phyloP scores from a whole-genome alignment of 1,140 invertebrate species.

The Neodiprion fabricii region DNA sequence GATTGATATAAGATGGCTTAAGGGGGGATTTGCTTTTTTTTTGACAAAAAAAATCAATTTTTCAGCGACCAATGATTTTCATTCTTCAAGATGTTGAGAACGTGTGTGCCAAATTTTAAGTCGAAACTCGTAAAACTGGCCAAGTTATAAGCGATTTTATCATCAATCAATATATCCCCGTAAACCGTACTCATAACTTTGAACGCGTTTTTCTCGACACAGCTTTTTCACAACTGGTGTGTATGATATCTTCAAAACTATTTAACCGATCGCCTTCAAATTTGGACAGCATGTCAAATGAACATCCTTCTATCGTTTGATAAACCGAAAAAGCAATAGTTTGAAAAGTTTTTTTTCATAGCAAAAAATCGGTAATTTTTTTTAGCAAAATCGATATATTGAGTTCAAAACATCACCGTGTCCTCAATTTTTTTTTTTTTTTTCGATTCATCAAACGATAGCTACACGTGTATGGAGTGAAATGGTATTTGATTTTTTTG shows the following conservation, averaged over 20 bases:
- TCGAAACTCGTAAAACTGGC: too few relatives aligned
- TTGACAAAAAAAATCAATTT: too few relatives aligned
- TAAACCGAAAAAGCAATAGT: constrained; percentile 17
- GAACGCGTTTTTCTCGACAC: constrained; percentile 23
- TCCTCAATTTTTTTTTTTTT: constrained; percentile 2
- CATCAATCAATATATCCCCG: too few relatives aligned
- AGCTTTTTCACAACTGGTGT: constrained; percentile 21
- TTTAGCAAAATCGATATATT: constrained; percentile 14
- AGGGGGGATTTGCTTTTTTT: too few relatives aligned
- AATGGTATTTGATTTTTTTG: too few relatives aligned
- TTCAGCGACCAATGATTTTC: too few relatives aligned
- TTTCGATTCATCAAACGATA: constrained; percentile 20
- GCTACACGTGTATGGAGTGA: constrained; percentile 8
- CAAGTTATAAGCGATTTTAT: too few relatives aligned
- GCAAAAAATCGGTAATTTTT: constrained; percentile 13
- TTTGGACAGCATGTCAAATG: constrained; percentile 13
- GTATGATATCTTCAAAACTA: constrained; percentile 22
- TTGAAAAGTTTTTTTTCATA: constrained; percentile 3
- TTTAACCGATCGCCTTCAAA: constrained; percentile 20
- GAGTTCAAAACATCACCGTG: constrained; percentile 10
- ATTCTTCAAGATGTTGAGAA: too few relatives aligned
- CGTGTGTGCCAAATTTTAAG: too few relatives aligned
- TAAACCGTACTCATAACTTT: too few relatives aligned
- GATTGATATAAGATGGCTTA: too few relatives aligned
- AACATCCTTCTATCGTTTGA: constrained; percentile 18